These are phyloP conservation scores for Tachypleus tridentatus DNA, from an alignment of 1,140 invertebrate genomes.

Conservation along the genomic window DNA sequence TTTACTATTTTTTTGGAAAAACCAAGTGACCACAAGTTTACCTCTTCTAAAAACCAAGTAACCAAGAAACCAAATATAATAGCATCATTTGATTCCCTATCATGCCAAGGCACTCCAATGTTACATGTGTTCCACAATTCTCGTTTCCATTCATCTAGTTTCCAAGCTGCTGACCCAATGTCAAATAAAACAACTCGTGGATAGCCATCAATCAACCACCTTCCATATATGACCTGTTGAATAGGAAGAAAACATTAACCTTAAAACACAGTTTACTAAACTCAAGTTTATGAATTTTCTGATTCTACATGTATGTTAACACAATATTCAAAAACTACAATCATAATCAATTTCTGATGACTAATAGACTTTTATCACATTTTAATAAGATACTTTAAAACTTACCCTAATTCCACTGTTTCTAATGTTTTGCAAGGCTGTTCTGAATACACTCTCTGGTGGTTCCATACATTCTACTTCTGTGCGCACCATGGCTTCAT, in stretches of 20 bases:
- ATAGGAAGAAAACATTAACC: neutral
- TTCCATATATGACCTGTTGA: conserved; percentile 68
- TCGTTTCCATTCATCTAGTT: conserved; percentile 89
- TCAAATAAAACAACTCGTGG: conserved; percentile 97
- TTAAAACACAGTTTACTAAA: too few species aligned
- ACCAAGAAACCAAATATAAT: conserved; percentile 94
- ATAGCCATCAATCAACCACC: conserved; percentile 98
- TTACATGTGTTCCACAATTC: conserved; percentile 77
- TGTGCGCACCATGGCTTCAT: conserved; percentile 80
- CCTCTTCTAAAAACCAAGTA: conserved; percentile 80
- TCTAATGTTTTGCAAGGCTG: conserved; percentile 67
- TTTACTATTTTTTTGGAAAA: too few species aligned
- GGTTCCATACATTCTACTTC: conserved; percentile 91
- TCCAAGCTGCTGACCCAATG: conserved; percentile 91
- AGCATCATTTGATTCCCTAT: conserved; percentile 94
- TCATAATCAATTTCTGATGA: too few species aligned
- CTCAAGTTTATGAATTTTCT: too few species aligned
- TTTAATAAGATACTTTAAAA: neutral
- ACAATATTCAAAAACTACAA: too few species aligned
- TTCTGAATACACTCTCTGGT: conserved; percentile 55
- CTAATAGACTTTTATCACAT: too few species aligned
- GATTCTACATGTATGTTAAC: too few species aligned
- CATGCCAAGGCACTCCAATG: conserved; percentile 87
- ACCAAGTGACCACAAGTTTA: conserved; percentile 26
- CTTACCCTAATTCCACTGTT: conserved; percentile 78